Base-by-base conservation (phyloP, 2,797 vertebrate genomes). In the Epinephelus coioides region DNA sequence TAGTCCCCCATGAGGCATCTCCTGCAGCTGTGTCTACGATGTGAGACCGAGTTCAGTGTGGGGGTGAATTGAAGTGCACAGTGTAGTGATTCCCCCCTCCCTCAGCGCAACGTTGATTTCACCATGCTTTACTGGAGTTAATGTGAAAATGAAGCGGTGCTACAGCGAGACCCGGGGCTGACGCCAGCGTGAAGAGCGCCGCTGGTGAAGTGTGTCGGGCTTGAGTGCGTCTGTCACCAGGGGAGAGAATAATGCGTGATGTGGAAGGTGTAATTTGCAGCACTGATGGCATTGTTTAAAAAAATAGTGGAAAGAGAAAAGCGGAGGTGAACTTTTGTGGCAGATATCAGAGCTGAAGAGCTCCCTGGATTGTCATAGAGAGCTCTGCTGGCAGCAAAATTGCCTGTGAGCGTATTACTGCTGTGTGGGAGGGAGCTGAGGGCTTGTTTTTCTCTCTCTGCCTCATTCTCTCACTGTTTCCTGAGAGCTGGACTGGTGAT, bases 301-400 rank as follows among this genome's bases (percentile, higher is more conserved):
- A 89, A 91, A 89, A 91, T 79, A 70, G 82, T 72, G 78, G 86
- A 89, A 87, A 89, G 88, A 84, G 86, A 86, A 88, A 91, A 95
- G 83, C 86, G 85, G 88, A 15, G 81, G 63, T 96, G 95, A 97
- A 90, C 81, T 94, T 90, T 94, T 74, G 88, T 80, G 86, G 82
- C 85, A 89, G 94, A 94, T 90, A 94, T 94, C 94, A 80, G 91
- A 90, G 92, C 77, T 95, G 94, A 95, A 95, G 95, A 96, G 95
- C 94, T 92, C 92, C 94, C 94, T 92, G 88, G 94, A 94, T 92
- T 91, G 94, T 93, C 91, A 88, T 95, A 85, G 88, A 96, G 95
- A 91, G 95, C 92, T 92, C 91, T 95, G 95, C 94, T 92, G 93
- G 94, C 95, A 92, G 93, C 85, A 77, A 90, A 92, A 93, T 84